Conservation (phyloP, 2,113 vertebrate species). For the Xyliphius kryptos region DNA sequence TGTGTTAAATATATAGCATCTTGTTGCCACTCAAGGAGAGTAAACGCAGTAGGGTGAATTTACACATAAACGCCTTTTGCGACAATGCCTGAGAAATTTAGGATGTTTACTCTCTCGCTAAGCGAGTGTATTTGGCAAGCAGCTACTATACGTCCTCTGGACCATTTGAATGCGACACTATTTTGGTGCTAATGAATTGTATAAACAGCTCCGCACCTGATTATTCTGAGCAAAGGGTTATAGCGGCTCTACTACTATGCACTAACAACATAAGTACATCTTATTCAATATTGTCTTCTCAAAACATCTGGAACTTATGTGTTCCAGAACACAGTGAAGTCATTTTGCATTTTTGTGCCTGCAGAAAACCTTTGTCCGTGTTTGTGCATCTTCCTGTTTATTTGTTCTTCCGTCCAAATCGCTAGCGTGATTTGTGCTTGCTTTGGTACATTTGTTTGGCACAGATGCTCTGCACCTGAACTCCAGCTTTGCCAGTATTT, state of each 20-base stretch:
- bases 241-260: too few species aligned
- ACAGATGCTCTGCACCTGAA: conserved; percentile 59
- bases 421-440: conserved; percentile 11
- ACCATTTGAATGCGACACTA: conserved; percentile 9
- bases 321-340: too few species aligned
- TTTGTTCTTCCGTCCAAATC: background rate
- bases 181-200: conserved; percentile 53
- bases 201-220: conserved; percentile 47
- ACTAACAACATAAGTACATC: too few species aligned
- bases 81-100: conserved; percentile 37
- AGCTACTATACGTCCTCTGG: background rate
- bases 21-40: conserved; percentile 38
- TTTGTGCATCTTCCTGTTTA: too few species aligned
- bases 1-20: conserved; percentile 24
- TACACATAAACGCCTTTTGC: conserved; percentile 43
- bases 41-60: conserved; percentile 47
- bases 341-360: background rate
- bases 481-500: background rate
- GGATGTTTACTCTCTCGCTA: conserved; percentile 53
- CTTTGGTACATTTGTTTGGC: conserved; percentile 36
- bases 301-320: too few species aligned
- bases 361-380: background rate
- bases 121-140: conserved; percentile 48
- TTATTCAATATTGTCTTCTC: too few species aligned
- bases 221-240: conserved; percentile 23